Evolutionary conservation across 2,797 vertebrate species (phyloP), one percentile per base, ranked within the genome.

Genomic region (Alfaro cultratus): DNA sequence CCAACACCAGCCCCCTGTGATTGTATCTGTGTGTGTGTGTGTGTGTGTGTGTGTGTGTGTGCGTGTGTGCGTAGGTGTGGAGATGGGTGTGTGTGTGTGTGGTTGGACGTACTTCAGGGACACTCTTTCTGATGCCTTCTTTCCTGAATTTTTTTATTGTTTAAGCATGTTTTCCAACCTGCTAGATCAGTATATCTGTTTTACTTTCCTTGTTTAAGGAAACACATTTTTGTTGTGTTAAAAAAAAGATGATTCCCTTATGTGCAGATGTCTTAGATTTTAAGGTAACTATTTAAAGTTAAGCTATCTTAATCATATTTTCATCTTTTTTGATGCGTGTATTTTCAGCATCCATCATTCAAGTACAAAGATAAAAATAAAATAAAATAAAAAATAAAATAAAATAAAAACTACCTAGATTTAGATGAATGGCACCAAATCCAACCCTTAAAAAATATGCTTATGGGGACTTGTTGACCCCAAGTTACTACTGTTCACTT

Each of bases 1-100:
- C 78, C 84, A 86, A 81, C 80, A 80, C 79, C 57, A 64, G n/a
- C 73, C 83, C 80, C 67, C 74, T 76, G 46, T 79, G 78, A 81
- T 47, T 72, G 51, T 82, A 41, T 13, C 5, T 74, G 39, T 31
- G 41, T 45, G n/a, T 41, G 21, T 18, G 45, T 34, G 73, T 85
- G 43, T 78, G 78, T 81, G 76, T 80, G 55, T 77, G 36, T 21
- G 15, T 4, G 15, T 5, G 5, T 47, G 46, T 0, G 12, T 76
- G 10, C 10, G 55, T 82, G 41, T 9, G 6, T 77, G 36, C 39
- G n/a, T n/a, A n/a, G n/a, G n/a, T n/a, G n/a, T n/a, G n/a, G n/a
- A n/a, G n/a, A n/a, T n/a, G n/a, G n/a, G n/a, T n/a, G n/a, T n/a
- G 39, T 51, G 39, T 79, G 73, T 86, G 46, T 78, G 80, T 83